Evolutionary conservation across 1,140 invertebrate genomes (phyloP), one percentile per base, ranked within the genome.

Genomic region (Ridgeia piscesae): DNA sequence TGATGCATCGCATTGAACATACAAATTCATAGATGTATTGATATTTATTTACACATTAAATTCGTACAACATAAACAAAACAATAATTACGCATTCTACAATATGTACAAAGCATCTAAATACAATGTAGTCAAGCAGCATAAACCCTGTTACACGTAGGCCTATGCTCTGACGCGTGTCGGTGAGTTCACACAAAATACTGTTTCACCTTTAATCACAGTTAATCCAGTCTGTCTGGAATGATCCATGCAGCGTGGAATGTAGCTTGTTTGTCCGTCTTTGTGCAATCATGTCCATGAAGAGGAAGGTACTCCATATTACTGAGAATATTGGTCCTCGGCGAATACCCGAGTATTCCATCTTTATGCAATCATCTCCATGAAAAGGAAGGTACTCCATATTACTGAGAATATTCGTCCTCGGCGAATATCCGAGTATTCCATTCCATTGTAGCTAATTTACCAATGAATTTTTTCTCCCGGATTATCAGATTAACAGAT

Each of bases 41-140:
- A 33, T 6, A 90, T 90, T 34, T 90, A 90, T 90, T 34, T 90
- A 90, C 33, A 90, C 33, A 90, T 90, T 90, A 90, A 34, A 90
- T 90, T 33, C 35, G 34, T 90, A 77, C 58, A 77, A 77, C 35
- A 90, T n/a, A 34, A 35, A 90, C 89, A 34, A 0, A 33, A 33
- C 31, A 27, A 90, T 90, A 34, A 90, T 90, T 90, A 34, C 17
- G 17, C 35, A 90, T 21, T 90, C 58, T 77, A 77, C 27, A 1
- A 77, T 90, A 34, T 90, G 34, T 90, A 90, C 89, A 90, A 33
- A 17, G n/a, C 89, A 90, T 33, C 33, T 90, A 90, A 27, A 34
- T 34, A 90, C 17, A 17, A 14, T 34, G 33, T 8, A 90, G 9
- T 90, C 89, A 90, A 11, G 31, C 33, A n/a, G 17, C 17, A n/a